Conservation (phyloP, 2,888 invertebrate species). For the Teleogryllus oceanicus region DNA sequence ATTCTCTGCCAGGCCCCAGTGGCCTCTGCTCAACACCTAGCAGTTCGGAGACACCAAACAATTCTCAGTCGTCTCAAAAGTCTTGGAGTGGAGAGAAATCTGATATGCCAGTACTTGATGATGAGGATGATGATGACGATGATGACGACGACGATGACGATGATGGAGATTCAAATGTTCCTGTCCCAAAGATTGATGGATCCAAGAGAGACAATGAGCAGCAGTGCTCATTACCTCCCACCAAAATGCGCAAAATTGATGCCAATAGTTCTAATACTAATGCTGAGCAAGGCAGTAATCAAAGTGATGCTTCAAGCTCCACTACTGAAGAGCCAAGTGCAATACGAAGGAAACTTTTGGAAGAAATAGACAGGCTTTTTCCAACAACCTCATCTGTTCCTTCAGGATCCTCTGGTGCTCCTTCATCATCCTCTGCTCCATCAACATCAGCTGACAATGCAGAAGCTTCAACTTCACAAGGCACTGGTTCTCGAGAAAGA, state of each 20-base stretch:
- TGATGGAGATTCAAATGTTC: not conserved
- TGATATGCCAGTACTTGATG: not conserved
- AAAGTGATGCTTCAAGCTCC: not conserved
- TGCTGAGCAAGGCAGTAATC: not conserved
- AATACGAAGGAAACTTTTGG: not conserved
- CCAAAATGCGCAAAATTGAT: not conserved
- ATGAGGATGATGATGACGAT: not conserved
- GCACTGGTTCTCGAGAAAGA: not conserved
- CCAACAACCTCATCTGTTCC: not conserved
- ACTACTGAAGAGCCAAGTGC: not conserved
- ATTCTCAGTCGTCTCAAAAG: not conserved
- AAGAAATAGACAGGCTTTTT: conserved; percentile 1
- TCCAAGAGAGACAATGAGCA: not conserved
- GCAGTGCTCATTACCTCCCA: not conserved
- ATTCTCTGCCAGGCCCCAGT: not conserved
- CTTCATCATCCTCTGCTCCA: not conserved
- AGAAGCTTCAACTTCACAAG: not conserved
- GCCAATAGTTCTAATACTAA: not conserved
- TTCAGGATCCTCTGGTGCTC: not conserved
- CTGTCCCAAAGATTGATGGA: not conserved
- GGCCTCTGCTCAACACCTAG: not conserved
- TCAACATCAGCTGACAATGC: not conserved
- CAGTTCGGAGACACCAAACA: not conserved
- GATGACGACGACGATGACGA: not conserved
- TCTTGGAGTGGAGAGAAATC: not conserved